A percentile compares a stretch with the other conserved stretches of the same genome.
Conservation (phyloP, 2,888 invertebrate genomes). For the Hyalella azteca region DNA sequence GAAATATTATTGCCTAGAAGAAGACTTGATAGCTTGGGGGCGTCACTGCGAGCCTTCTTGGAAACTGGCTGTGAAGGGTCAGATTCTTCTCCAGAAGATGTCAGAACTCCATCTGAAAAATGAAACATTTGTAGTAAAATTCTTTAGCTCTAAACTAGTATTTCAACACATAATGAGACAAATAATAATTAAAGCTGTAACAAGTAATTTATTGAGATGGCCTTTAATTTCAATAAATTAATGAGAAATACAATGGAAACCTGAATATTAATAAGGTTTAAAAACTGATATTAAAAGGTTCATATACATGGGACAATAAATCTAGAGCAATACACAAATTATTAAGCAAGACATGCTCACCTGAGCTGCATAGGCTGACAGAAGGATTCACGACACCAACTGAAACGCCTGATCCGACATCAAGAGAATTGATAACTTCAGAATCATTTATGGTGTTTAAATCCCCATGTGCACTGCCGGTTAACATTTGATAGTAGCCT, state of each 20-base stretch:
- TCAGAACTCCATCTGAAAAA: neutral
- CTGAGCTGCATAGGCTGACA: neutral
- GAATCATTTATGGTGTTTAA: neutral
- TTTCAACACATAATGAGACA: too few relatives aligned
- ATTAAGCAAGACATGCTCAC: too few relatives aligned
- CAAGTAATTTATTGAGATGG: too few relatives aligned
- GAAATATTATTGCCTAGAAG: conserved; percentile 43
- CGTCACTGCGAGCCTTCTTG: conserved; percentile 54
- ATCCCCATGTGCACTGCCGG: neutral
- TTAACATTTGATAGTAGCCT: conserved; percentile 11
- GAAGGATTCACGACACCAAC: conserved; percentile 14
- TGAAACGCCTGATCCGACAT: conserved; percentile 1
- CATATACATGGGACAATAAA: neutral
- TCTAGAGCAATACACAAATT: too few relatives aligned
- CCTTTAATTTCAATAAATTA: too few relatives aligned
- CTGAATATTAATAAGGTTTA: too few relatives aligned
- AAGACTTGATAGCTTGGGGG: conserved; percentile 56
- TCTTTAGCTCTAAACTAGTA: too few relatives aligned
- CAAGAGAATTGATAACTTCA: neutral
- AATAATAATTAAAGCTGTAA: too few relatives aligned
- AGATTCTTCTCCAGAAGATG: conserved; percentile 33
- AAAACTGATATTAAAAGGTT: neutral
- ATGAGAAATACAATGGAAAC: too few relatives aligned
- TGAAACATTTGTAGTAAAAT: too few relatives aligned
- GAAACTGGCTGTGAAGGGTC: conserved; percentile 54